These are phyloP conservation scores for Machimus atricapillus DNA, from an alignment of 2,888 invertebrate genomes.

Conservation along the genomic window DNA sequence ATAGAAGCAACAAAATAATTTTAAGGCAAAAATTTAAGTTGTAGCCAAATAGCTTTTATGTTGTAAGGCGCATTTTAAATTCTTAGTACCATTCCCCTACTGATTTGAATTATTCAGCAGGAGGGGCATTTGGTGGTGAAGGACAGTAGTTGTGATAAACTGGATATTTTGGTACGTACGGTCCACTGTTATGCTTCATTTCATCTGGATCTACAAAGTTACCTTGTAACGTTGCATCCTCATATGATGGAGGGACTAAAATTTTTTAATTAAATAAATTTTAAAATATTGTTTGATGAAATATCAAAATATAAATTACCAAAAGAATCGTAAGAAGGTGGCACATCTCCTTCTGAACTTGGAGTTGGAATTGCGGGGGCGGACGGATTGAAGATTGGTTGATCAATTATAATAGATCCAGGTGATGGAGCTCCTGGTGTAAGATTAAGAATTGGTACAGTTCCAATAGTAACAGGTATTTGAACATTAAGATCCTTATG, in stretches of 20 bases:
- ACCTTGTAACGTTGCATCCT: not conserved
- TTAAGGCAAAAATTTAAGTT: not conserved
- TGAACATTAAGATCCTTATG: not conserved
- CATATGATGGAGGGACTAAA: constrained; percentile 24
- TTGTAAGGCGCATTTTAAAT: not conserved
- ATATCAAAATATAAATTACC: not conserved
- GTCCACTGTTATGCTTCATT: not conserved
- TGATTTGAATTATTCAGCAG: not conserved
- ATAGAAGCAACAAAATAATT: not conserved
- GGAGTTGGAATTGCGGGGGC: not conserved
- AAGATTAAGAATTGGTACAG: constrained; percentile 4
- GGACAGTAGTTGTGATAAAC: not conserved
- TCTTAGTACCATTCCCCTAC: not conserved
- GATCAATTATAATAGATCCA: not conserved
- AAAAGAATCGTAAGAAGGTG: constrained; percentile 10
- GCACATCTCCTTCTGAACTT: not conserved
- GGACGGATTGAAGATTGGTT: not conserved
- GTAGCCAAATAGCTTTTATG: not conserved
- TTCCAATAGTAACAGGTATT: not conserved
- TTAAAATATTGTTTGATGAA: not conserved
- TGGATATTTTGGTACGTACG: constrained; percentile 32
- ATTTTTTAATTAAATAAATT: not conserved
- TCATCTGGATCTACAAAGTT: constrained; percentile 27
- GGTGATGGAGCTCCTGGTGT: not conserved
- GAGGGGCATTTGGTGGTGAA: constrained; percentile 6